Evolutionary conservation across 1,140 invertebrate species (phyloP).

Genomic region (Achroia grisella): DNA sequence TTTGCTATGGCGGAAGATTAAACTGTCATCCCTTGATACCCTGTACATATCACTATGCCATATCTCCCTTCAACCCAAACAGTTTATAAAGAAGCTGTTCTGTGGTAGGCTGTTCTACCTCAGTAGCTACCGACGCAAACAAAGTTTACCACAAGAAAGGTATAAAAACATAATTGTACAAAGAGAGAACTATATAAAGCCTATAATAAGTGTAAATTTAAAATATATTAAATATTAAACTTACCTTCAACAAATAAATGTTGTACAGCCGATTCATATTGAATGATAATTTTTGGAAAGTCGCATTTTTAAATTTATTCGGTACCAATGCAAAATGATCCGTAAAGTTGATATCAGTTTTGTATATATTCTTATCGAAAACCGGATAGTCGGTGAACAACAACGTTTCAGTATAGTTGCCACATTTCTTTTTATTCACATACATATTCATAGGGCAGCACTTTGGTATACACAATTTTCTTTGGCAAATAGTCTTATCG

Average conservation of each 20-base stretch:
- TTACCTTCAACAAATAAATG: slow-evolving; percentile 14
- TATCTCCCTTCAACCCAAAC: background rate
- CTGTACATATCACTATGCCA: background rate
- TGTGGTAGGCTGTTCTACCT: too few species aligned
- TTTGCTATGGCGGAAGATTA: too few species aligned
- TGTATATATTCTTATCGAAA: background rate
- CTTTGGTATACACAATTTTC: slow-evolving; percentile 4
- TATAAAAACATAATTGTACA: background rate
- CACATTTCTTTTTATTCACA: slow-evolving; percentile 4
- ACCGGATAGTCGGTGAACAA: slow-evolving; percentile 2
- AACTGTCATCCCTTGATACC: background rate
- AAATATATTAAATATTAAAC: slow-evolving; percentile 5
- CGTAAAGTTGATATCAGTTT: background rate
- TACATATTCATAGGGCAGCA: slow-evolving; percentile 8
- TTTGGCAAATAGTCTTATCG: too few species aligned
- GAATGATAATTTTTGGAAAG: background rate
- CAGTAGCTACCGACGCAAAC: background rate
- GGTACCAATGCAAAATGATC: slow-evolving; percentile 1
- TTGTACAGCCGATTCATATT: slow-evolving; percentile 3
- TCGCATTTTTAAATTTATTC: background rate
- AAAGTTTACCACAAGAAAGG: background rate
- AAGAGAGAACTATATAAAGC: background rate
- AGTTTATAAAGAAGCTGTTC: background rate
- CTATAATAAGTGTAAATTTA: background rate
- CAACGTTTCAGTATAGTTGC: background rate